These are phyloP conservation scores for Osmerus eperlanus DNA, from an alignment of 2,113 vertebrate genomes.

Conservation along the genomic window DNA sequence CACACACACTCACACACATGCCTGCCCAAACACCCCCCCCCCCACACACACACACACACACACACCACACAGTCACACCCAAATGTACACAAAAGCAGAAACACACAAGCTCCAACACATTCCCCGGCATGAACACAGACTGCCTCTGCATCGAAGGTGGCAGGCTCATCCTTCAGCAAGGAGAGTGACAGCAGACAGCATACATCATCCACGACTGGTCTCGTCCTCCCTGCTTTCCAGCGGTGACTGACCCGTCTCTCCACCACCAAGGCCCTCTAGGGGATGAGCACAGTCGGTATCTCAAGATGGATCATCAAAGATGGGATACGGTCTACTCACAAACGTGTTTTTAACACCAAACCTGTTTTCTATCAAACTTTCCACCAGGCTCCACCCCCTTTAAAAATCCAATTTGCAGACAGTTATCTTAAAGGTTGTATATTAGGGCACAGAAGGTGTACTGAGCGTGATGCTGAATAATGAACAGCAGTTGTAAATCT, in stretches of 20 bases:
- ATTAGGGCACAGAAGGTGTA: too few relatives aligned
- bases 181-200: conserved; percentile 49
- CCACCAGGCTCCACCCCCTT: too few relatives aligned
- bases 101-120: conserved; percentile 32
- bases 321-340: not conserved
- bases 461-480: conserved; percentile 11
- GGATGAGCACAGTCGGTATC: not conserved
- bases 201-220: conserved; percentile 42
- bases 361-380: not conserved
- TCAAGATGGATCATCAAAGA: not conserved
- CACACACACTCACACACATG: conserved; percentile 11
- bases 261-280: conserved; percentile 22
- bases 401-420: too few relatives aligned
- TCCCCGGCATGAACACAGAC: conserved; percentile 47
- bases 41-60: not conserved
- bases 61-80: not conserved
- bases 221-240: conserved; percentile 50
- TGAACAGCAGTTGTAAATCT: conserved; percentile 31
- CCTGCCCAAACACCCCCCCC: not conserved
- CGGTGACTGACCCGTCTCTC: conserved; percentile 26
- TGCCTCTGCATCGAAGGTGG: conserved; percentile 57
- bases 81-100: not conserved
- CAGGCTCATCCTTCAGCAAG: conserved; percentile 51
- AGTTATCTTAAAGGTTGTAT: too few relatives aligned
- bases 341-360: not conserved